Percentiles rank a stretch among this genome's conserved stretches.
Conservation (phyloP, 30 jellyfish, hydroid and myxozoan genomes). For the Aurelia aurita complex sp. Pacific region DNA sequence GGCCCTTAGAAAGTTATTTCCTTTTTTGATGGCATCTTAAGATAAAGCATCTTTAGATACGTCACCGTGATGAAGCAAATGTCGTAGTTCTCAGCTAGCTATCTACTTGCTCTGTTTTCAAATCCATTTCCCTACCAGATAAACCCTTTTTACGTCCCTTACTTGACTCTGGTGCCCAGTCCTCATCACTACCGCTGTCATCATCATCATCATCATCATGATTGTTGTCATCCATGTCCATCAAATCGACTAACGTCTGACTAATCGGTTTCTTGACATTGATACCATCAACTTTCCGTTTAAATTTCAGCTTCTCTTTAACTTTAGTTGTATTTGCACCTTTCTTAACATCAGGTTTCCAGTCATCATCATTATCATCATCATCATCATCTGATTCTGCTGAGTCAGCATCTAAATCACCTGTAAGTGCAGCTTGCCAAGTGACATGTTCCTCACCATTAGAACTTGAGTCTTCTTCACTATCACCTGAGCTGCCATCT, state of each 20-base stretch:
- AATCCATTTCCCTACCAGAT: not conserved
- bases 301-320: not conserved
- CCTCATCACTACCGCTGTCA: slow-evolving; percentile 8
- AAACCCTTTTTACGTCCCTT: slow-evolving; percentile 6
- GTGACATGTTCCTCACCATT: slow-evolving; percentile 29
- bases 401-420: slow-evolving; percentile 49
- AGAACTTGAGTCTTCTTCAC: not conserved
- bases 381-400: not conserved
- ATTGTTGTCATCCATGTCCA: slow-evolving; percentile 40
- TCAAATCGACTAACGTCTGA: slow-evolving; percentile 52
- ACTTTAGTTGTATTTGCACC: not conserved
- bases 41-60: not conserved
- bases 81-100: not conserved
- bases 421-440: slow-evolving; percentile 47
- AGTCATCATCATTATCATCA: slow-evolving; percentile 44
- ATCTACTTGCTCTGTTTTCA: not conserved
- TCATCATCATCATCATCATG: slow-evolving; percentile 21
- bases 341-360: slow-evolving; percentile 41
- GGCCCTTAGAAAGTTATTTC: not conserved
- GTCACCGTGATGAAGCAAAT: not conserved
- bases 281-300: not conserved
- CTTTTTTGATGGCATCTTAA: not conserved
- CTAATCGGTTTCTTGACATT: slow-evolving; percentile 40
- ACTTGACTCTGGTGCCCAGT: slow-evolving; percentile 9
- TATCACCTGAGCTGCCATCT: slow-evolving; percentile 19